Evolutionary conservation across 2,888 invertebrate genomes (phyloP).

Genomic region (Napeogenes inachia): DNA sequence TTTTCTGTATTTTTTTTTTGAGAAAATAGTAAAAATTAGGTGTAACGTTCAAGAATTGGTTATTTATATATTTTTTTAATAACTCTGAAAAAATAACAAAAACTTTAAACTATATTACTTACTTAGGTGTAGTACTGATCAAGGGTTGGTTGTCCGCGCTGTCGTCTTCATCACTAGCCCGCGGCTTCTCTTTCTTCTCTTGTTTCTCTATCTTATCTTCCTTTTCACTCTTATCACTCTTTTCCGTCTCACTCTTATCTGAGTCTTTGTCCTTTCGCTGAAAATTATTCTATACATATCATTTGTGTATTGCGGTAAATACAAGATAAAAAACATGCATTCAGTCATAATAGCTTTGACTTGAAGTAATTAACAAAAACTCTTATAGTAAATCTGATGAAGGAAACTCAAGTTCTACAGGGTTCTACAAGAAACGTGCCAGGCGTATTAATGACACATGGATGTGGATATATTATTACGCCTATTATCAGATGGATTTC

Average conservation of each 20-base stretch:
- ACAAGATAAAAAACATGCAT: too few species aligned
- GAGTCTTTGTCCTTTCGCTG: slow-evolving; percentile 68
- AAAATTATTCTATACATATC: slow-evolving; percentile 20
- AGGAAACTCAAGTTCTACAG: too few species aligned
- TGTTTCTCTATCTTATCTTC: slow-evolving; percentile 56
- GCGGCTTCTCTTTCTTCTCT: slow-evolving; percentile 60
- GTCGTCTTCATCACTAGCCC: slow-evolving; percentile 66
- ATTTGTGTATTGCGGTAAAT: background rate
- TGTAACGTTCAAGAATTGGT: too few species aligned
- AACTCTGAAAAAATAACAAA: too few species aligned
- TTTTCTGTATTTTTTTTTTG: background rate
- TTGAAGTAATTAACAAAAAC: background rate
- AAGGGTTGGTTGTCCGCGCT: slow-evolving; percentile 73
- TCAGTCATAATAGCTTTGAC: too few species aligned
- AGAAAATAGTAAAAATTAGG: background rate
- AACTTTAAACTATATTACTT: slow-evolving; percentile 29
- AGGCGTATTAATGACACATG: too few species aligned
- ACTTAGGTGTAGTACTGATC: slow-evolving; percentile 61
- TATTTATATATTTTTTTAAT: too few species aligned
- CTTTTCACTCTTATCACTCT: slow-evolving; percentile 64
- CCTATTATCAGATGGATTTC: too few species aligned
- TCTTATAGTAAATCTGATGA: too few species aligned
- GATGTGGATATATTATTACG: too few species aligned
- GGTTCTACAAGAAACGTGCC: too few species aligned
- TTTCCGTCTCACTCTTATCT: slow-evolving; percentile 70